These are phyloP conservation scores for Hemibagrus guttatus DNA, from an alignment of 2,797 vertebrate species.

Conservation along the genomic window DNA sequence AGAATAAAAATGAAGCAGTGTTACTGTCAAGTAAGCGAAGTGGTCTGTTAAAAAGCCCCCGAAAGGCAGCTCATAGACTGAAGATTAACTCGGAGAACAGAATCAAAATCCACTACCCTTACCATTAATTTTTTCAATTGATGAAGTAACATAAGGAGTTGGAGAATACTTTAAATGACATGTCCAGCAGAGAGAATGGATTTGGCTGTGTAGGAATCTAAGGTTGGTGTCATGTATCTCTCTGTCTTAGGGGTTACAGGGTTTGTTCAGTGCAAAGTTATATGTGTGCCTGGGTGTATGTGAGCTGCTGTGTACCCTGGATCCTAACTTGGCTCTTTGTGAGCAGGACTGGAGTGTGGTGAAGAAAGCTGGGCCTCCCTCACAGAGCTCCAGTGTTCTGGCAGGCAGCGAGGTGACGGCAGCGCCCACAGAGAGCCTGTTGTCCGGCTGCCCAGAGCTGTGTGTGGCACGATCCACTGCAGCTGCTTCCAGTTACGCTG, in stretches of 20 bases:
- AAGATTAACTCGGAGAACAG: neutral
- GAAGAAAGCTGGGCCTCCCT: constrained; percentile 60
- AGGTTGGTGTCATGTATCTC: neutral
- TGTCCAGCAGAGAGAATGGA: constrained; percentile 37
- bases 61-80: neutral
- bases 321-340: constrained; percentile 59
- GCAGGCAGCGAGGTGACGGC: constrained; percentile 71
- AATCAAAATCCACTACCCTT: neutral
- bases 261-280: constrained; percentile 10
- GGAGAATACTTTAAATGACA: neutral
- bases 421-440: constrained; percentile 72
- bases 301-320: constrained; percentile 33
- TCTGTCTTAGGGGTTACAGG: neutral
- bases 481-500: constrained; percentile 73
- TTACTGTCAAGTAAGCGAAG: neutral
- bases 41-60: neutral
- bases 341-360: constrained; percentile 58
- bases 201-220: neutral
- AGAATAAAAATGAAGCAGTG: neutral
- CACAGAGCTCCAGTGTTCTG: constrained; percentile 66
- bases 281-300: constrained; percentile 11
- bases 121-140: neutral
- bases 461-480: constrained; percentile 70
- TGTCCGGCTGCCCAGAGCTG: constrained; percentile 66
- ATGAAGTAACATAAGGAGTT: neutral